A percentile compares a stretch with the other conserved stretches of the same genome.
phyloP scores from a whole-genome alignment of 2,797 vertebrate species.

The Muscicapa striata region DNA sequence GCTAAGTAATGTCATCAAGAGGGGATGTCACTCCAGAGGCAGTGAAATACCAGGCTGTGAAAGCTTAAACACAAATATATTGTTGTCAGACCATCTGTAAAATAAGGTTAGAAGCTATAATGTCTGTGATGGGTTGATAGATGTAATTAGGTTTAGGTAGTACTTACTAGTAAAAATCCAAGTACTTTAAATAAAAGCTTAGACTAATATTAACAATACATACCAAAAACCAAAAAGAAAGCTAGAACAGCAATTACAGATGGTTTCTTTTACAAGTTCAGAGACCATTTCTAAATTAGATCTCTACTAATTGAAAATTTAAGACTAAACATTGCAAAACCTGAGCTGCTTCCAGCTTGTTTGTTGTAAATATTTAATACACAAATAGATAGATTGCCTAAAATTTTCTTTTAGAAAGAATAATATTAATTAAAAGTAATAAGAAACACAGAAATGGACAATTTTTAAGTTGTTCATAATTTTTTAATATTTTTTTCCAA shows the following conservation, averaged over 20 bases:
- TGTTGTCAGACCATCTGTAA: neutral
- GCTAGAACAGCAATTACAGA: neutral
- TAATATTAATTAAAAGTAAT: neutral
- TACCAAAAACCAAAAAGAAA: neutral
- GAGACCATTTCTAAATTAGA: neutral
- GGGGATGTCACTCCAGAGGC: neutral
- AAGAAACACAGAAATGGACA: neutral
- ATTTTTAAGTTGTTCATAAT: constrained; percentile 22
- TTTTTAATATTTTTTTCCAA: constrained; percentile 2
- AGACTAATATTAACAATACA: neutral
- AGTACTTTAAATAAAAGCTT: neutral
- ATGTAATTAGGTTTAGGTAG: neutral
- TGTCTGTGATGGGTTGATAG: neutral
- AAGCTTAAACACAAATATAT: neutral
- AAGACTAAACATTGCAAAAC: neutral
- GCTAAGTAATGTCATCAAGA: neutral
- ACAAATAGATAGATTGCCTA: neutral
- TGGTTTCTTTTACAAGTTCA: neutral
- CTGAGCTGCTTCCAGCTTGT: neutral
- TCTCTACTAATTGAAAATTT: neutral
- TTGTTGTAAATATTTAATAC: neutral
- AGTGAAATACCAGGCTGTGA: neutral
- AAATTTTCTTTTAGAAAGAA: neutral
- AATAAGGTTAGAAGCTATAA: neutral
- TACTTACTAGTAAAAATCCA: neutral